Percentiles rank a stretch among this genome's conserved stretches.
phyloP scores from a whole-genome alignment of 1,140 invertebrate genomes.

The Calephelis virginiensis region DNA sequence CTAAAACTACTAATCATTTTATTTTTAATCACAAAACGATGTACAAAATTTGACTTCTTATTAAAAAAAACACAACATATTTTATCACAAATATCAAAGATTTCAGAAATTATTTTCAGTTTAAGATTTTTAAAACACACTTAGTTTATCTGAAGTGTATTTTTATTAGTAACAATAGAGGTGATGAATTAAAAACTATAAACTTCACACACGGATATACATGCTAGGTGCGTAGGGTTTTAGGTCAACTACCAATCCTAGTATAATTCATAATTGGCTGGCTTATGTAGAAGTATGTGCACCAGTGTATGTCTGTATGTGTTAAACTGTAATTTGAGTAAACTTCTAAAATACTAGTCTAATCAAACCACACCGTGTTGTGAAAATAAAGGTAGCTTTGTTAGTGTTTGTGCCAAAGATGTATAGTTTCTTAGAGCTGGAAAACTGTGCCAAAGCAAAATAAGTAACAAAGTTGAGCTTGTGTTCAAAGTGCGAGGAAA shows the following conservation, averaged over 20 bases:
- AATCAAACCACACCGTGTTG: slow-evolving; percentile 37
- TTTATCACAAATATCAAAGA: too few species aligned
- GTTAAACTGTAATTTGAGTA: slow-evolving; percentile 8
- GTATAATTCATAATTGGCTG: slow-evolving; percentile 59
- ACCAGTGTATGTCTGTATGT: slow-evolving; percentile 55
- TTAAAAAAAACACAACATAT: too few species aligned
- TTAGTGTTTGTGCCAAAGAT: slow-evolving; percentile 56
- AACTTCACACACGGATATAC: slow-evolving; percentile 27
- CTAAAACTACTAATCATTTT: too few species aligned
- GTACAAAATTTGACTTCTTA: too few species aligned
- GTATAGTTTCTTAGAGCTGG: slow-evolving; percentile 49
- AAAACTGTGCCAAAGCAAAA: slow-evolving; percentile 66
- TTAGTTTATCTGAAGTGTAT: too few species aligned
- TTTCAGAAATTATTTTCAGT: too few species aligned
- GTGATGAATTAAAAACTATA: slow-evolving; percentile 15
- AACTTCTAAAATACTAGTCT: slow-evolving; percentile 23
- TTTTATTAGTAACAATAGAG: too few species aligned
- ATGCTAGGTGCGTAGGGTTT: slow-evolving; percentile 62
- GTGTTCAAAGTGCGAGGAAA: slow-evolving; percentile 68
- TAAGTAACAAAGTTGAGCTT: slow-evolving; percentile 54
- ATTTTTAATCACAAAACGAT: too few species aligned
- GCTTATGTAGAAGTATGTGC: slow-evolving; percentile 77
- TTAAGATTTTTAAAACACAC: too few species aligned
- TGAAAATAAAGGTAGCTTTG: slow-evolving; percentile 44
- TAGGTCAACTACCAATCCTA: slow-evolving; percentile 47